phyloP scores from a whole-genome alignment of 2,113 vertebrate species.

The Misgurnus mizolepis region DNA sequence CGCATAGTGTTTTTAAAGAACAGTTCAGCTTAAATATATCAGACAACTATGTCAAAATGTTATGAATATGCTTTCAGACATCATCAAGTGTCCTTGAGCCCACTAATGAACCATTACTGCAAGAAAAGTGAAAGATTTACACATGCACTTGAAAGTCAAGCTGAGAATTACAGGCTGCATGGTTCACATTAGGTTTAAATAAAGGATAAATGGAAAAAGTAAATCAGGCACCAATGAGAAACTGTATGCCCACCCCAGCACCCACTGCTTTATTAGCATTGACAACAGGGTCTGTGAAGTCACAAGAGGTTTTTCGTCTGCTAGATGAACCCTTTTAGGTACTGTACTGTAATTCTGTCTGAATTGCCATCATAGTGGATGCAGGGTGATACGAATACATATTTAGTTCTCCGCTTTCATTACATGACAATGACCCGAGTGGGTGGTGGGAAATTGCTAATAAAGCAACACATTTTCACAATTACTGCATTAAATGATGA shows the following conservation, averaged over 20 bases:
- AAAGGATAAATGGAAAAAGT: neutral
- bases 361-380: no score
- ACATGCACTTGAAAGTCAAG: neutral
- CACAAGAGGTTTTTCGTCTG: no score
- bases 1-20: slow-evolving; percentile 8
- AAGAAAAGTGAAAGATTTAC: neutral
- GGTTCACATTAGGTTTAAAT: neutral
- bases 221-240: neutral
- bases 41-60: neutral
- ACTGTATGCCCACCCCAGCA: neutral
- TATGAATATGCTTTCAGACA: neutral
- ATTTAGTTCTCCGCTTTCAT: no score
- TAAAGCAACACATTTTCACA: neutral
- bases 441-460: neutral
- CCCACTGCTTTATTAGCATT: no score
- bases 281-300: no score
- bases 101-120: neutral
- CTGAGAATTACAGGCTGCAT: neutral
- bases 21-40: neutral
- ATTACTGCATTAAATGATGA: neutral
- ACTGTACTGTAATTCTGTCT: neutral
- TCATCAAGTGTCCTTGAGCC: neutral
- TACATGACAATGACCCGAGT: neutral
- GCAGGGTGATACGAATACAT: no score
- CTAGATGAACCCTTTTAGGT: no score